Percentiles rank a stretch among this genome's conserved stretches.
Conservation (phyloP, 1,140 invertebrate species). For the Scaptodrosophila lebanonensis region DNA sequence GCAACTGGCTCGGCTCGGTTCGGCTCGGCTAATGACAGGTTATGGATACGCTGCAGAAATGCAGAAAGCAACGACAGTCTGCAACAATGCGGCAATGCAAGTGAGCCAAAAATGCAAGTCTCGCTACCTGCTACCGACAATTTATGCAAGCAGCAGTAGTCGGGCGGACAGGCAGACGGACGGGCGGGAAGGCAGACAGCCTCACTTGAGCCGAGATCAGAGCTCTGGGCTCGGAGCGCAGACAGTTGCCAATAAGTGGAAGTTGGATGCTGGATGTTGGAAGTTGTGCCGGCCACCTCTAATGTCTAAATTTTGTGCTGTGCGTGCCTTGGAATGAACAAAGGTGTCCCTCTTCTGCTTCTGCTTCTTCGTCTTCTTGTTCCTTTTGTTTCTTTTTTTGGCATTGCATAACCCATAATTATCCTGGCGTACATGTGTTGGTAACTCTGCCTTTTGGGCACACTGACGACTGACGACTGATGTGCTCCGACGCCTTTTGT, state of each 20-base stretch:
- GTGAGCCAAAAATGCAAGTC: constrained; percentile 34
- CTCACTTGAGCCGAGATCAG: too few species aligned
- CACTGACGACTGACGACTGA: constrained; percentile 54
- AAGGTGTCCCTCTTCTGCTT: constrained; percentile 29
- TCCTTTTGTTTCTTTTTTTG: constrained; percentile 37
- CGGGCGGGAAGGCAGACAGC: constrained; percentile 13
- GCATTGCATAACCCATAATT: constrained; percentile 63
- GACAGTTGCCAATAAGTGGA: constrained; percentile 67
- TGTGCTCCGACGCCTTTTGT: constrained; percentile 60
- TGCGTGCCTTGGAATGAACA: constrained; percentile 21
- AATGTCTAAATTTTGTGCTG: constrained; percentile 68
- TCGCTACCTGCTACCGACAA: constrained; percentile 61
- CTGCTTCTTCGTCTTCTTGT: constrained; percentile 18
- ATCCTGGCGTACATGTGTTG: constrained; percentile 29
- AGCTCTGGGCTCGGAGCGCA: too few species aligned
- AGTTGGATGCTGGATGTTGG: too few species aligned
- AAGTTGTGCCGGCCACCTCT: constrained; percentile 43
- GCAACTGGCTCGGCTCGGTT: constrained; percentile 19
- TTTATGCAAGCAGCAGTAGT: background rate
- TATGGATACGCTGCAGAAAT: constrained; percentile 50
- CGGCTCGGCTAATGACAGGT: constrained; percentile 64
- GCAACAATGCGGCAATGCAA: constrained; percentile 40
- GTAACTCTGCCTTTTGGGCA: constrained; percentile 17
- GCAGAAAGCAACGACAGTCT: constrained; percentile 41
- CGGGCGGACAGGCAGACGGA: constrained; percentile 5